phyloP scores from a whole-genome alignment of 53 echinoderm and acorn worm species.

The Holothuria leucospilota region DNA sequence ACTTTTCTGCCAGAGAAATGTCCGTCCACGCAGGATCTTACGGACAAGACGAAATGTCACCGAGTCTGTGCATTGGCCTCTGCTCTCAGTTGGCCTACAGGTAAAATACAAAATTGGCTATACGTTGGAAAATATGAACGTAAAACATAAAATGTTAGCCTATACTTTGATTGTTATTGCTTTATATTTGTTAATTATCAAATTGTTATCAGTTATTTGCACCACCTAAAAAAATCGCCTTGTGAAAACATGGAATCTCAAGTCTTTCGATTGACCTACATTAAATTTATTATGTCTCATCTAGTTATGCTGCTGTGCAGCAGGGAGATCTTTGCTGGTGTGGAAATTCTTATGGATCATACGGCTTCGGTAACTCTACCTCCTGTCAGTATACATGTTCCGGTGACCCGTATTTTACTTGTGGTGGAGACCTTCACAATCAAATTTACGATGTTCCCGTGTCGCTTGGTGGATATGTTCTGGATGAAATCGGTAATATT shows the following conservation, averaged over 20 bases:
- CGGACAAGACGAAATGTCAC: constrained; percentile 62
- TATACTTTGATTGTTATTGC: too few relatives aligned
- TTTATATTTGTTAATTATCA: too few relatives aligned
- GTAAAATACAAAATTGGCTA: constrained; percentile 52
- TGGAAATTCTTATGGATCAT: constrained; percentile 62
- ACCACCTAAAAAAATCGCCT: too few relatives aligned
- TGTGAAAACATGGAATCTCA: too few relatives aligned
- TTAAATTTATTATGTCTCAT: background rate
- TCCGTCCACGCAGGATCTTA: constrained; percentile 62
- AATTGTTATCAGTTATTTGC: too few relatives aligned
- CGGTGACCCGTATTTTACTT: constrained; percentile 67
- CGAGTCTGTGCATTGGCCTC: constrained; percentile 60
- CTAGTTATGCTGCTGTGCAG: constrained; percentile 80
- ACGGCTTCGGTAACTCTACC: constrained; percentile 71
- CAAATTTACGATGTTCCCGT: constrained; percentile 71
- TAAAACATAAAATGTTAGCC: too few relatives aligned
- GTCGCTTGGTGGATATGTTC: constrained; percentile 63
- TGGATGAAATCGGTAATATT: constrained; percentile 60
- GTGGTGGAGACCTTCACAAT: constrained; percentile 76
- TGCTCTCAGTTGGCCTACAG: constrained; percentile 70
- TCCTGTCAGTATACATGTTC: constrained; percentile 65
- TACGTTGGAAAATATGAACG: too few relatives aligned
- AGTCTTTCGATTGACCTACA: too few relatives aligned
- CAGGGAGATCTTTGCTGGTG: constrained; percentile 83
- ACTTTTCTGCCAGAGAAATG: constrained; percentile 69